Conservation (phyloP, 2,113 vertebrate genomes). For the Calidris pugnax region DNA sequence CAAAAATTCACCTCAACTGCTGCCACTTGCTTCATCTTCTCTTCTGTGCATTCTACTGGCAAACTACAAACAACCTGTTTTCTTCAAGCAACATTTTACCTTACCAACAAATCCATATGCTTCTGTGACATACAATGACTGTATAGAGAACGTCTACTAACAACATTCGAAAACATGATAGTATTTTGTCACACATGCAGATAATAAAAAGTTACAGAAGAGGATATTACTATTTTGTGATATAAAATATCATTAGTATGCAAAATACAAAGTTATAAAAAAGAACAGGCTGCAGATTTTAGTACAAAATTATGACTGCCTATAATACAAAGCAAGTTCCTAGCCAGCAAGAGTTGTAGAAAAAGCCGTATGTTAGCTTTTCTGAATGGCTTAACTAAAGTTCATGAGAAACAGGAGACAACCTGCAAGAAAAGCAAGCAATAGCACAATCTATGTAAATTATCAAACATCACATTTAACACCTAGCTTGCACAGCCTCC, state of each 20-base stretch:
- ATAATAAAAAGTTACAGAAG: neutral
- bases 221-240: neutral
- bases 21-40: neutral
- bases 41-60: neutral
- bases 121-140: neutral
- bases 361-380: neutral
- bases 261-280: neutral
- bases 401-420: neutral
- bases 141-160: neutral
- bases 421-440: neutral
- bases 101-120: neutral
- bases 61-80: neutral
- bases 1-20: neutral
- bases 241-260: neutral
- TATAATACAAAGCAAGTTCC: neutral
- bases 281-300: neutral
- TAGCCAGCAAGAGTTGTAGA: neutral
- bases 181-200: neutral
- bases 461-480: neutral
- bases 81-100: neutral
- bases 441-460: neutral
- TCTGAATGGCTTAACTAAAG: neutral
- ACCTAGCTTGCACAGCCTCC: neutral
- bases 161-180: neutral
- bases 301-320: neutral